Evolutionary conservation across 1,140 invertebrate genomes (phyloP).

Genomic region (Conus ventricosus): DNA sequence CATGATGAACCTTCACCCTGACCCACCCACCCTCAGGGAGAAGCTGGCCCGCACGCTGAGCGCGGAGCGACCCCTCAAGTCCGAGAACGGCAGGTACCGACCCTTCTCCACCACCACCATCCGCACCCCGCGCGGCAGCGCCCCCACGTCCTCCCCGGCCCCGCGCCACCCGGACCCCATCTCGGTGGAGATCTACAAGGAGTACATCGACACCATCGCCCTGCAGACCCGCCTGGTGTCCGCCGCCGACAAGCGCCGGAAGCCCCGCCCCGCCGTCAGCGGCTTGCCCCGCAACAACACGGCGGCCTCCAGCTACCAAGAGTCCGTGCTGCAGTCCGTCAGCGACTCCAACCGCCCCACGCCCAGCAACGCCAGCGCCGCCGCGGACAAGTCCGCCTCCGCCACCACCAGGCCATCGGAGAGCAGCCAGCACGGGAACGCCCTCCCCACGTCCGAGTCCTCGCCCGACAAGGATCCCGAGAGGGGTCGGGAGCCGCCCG

Average conservation of each 20-base stretch:
- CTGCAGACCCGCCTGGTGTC: constrained; percentile 27
- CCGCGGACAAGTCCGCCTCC: neutral
- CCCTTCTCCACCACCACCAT: constrained; percentile 28
- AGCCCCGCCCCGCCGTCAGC: constrained; percentile 1
- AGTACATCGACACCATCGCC: constrained; percentile 32
- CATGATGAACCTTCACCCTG: too few species aligned
- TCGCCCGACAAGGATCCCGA: neutral
- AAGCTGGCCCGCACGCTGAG: constrained; percentile 2
- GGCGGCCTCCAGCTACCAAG: constrained; percentile 11
- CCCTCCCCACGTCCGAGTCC: neutral
- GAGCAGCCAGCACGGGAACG: neutral
- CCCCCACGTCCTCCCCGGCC: neutral
- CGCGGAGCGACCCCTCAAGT: constrained; percentile 14
- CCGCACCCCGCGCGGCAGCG: constrained; percentile 1
- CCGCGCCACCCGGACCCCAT: neutral
- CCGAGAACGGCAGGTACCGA: constrained; percentile 14
- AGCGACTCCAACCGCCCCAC: constrained; percentile 6
- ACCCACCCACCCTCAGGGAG: neutral
- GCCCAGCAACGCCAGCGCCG: neutral
- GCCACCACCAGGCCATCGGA: neutral
- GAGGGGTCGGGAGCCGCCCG: neutral
- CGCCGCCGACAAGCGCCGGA: constrained; percentile 6
- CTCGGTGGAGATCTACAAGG: constrained; percentile 29
- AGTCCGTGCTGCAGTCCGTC: neutral
- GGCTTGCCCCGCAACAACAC: constrained; percentile 18